Base-by-base conservation (phyloP, 2,888 invertebrate genomes). In the Ectropis crepuscularia region DNA sequence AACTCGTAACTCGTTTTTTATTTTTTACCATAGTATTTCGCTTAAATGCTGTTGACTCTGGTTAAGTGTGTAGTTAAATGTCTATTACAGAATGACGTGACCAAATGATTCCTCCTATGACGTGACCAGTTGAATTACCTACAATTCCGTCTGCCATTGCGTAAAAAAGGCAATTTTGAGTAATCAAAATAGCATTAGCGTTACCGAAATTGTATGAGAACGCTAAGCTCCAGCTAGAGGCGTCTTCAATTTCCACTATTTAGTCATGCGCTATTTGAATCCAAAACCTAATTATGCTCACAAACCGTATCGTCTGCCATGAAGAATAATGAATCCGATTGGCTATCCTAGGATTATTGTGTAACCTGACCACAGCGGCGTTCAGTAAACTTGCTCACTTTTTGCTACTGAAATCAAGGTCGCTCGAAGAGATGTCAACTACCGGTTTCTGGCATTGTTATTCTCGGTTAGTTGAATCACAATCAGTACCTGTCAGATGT, bases 141-240 rank as follows among this genome's bases (percentile, higher is more conserved):
- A 76, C 77, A 75, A 75, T 76, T 73, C 64, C 43, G 51, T 55
- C 65, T 76, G 67, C 71, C 63, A 66, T 77, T 81, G 78, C 74
- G 79, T 81, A 86, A 87, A 86, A 85, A 83, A 85, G 78, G 74
- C 70, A 87, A 88, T 87, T 87, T 85, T 79, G 78, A 77, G 82
- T 86, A 89, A 91, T 91, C 90, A 90, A 90, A 90, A 86, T 71
- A 71, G 79, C 89, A 91, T 91, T 91, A 91, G 89, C 75, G 71
- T 76, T 75, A 76, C 75, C 58, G 55, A 77, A 80, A 79, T 83
- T 80, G 79, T 82, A 78, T 75, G 74, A 73, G 77, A 80, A 75
- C 76, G 78, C 71, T 76, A 79, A 69, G 71, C 45, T 70, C 75
- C 70, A 70, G 75, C 75, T 72, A 75, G 67, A 67, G 67, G 74